phyloP scores from a whole-genome alignment of 2,888 invertebrate genomes.

The Pseudanteris insignis region DNA sequence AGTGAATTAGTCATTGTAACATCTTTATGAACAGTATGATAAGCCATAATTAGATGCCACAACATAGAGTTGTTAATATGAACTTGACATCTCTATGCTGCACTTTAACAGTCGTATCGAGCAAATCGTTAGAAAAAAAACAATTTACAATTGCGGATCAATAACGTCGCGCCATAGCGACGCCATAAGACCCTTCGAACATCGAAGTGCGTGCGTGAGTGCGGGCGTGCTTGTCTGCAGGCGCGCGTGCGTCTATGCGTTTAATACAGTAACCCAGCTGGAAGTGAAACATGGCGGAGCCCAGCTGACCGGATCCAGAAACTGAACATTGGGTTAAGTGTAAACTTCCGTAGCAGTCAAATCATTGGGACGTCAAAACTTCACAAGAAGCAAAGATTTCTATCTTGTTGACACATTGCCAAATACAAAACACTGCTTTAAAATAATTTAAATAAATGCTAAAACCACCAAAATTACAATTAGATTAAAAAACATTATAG shows the following conservation, averaged over 20 bases:
- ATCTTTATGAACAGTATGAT: too few relatives aligned
- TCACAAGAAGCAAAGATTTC: too few relatives aligned
- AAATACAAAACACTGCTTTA: too few relatives aligned
- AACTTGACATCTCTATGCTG: conserved; percentile 11
- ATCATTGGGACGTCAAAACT: too few relatives aligned
- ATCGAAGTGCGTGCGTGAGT: background rate
- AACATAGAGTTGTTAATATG: background rate
- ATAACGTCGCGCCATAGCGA: conserved; percentile 47
- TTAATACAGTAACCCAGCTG: conserved; percentile 25
- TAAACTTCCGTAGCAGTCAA: conserved; percentile 14
- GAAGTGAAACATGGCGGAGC: conserved; percentile 6
- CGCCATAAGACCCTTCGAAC: too few relatives aligned
- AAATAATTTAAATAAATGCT: too few relatives aligned
- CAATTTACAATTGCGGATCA: conserved; percentile 48
- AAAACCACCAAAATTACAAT: too few relatives aligned
- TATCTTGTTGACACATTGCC: too few relatives aligned
- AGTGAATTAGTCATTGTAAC: too few relatives aligned
- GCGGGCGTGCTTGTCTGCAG: background rate
- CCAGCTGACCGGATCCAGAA: conserved; percentile 36
- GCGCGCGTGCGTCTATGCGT: conserved; percentile 6
- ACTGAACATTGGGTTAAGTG: conserved; percentile 27
- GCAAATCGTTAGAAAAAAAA: conserved; percentile 28
- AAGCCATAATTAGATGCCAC: too few relatives aligned
- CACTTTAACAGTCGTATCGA: conserved; percentile 31
- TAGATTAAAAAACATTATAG: too few relatives aligned